These are phyloP conservation scores for Melanophora roralis DNA, from an alignment of 2,888 invertebrate species.

Conservation along the genomic window DNA sequence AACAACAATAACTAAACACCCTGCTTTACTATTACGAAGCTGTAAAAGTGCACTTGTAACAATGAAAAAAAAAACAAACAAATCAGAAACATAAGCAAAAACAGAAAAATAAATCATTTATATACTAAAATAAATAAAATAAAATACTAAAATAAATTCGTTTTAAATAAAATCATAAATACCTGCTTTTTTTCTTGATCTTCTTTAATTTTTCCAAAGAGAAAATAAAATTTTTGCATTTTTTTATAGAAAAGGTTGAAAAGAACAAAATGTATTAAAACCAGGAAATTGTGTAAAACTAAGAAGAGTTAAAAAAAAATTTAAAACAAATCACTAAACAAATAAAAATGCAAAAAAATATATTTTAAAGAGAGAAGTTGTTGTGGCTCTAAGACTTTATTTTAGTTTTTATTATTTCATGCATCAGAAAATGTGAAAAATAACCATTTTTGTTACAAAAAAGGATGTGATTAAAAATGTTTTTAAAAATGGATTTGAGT, in stretches of 20 bases:
- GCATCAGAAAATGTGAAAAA: conserved; percentile 7
- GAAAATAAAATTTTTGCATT: not conserved
- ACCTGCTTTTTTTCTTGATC: not conserved
- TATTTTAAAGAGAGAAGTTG: not conserved
- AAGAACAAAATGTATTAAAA: not conserved
- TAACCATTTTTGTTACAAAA: conserved; percentile 33
- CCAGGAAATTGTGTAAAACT: conserved; percentile 11
- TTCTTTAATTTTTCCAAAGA: conserved; percentile 1
- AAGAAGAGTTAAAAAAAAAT: not conserved
- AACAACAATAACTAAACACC: conserved; percentile 33
- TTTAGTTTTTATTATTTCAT: too few relatives aligned
- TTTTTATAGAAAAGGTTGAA: not conserved
- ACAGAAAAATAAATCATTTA: not conserved
- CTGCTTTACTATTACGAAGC: conserved; percentile 38
- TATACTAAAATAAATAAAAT: not conserved
- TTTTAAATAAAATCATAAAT: conserved; percentile 31
- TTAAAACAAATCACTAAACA: not conserved
- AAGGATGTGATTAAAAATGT: conserved; percentile 61
- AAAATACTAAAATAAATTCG: conserved; percentile 7
- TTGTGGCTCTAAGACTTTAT: not conserved
- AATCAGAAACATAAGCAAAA: conserved; percentile 1
- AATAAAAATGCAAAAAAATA: not conserved
- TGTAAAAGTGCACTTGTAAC: conserved; percentile 59
- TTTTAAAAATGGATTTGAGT: conserved; percentile 65
- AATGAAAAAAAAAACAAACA: not conserved